phyloP scores from a whole-genome alignment of 2,113 vertebrate species.

The Pogonocichla stellata region DNA sequence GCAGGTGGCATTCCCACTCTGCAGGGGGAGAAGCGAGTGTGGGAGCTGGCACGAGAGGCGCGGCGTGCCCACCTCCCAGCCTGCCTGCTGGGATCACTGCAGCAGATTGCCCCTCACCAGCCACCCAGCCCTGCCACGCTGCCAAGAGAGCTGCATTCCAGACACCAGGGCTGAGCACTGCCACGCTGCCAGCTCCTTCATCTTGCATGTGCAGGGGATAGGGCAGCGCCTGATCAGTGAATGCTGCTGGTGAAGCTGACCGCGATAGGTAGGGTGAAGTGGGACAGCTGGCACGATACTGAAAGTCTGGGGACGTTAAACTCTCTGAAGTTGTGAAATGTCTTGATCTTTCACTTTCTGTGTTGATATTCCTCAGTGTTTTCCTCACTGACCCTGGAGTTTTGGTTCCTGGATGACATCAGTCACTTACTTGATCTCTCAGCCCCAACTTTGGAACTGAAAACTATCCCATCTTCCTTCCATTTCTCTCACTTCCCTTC shows the following conservation, averaged over 20 bases:
- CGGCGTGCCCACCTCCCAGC: neutral
- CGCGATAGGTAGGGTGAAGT: rapidly evolving
- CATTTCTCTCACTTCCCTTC: neutral
- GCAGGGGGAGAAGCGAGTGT: neutral
- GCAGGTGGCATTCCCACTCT: slow-evolving; percentile 41
- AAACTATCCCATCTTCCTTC: neutral
- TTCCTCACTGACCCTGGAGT: neutral
- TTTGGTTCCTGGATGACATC: neutral
- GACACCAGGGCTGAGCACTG: neutral
- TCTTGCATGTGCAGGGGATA: neutral
- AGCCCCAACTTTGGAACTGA: rapidly evolving
- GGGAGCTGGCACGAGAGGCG: neutral
- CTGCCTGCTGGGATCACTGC: slow-evolving; percentile 36
- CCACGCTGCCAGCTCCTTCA: neutral
- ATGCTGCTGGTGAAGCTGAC: neutral
- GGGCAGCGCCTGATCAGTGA: neutral
- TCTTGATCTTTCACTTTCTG: neutral
- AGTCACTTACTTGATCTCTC: neutral
- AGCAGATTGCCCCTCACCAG: neutral
- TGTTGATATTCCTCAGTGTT: neutral
- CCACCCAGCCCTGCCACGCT: neutral
- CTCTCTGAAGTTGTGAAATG: rapidly evolving
- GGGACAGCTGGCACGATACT: neutral
- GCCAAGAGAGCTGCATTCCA: slow-evolving; percentile 6
- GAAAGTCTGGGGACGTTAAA: neutral